Evolutionary conservation across 2,888 invertebrate species (phyloP).

Genomic region (Nomada goodeniana): DNA sequence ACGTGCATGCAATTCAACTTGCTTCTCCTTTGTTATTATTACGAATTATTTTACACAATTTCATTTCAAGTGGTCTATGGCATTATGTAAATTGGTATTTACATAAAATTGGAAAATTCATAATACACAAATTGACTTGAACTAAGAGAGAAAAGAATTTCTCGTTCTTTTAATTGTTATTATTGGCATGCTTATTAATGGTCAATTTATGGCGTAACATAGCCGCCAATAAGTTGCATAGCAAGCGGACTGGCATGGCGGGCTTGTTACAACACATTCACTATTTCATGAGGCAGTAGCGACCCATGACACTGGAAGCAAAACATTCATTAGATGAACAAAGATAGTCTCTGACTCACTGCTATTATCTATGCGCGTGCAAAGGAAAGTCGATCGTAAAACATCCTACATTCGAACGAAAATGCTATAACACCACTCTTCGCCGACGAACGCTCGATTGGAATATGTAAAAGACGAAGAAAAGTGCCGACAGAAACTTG

Average conservation of each 20-base stretch:
- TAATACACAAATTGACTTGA: no score
- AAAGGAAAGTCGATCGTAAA: background rate
- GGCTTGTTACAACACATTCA: background rate
- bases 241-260: no score
- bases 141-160: no score
- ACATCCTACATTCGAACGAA: no score
- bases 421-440: no score
- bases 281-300: background rate
- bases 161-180: no score
- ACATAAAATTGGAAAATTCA: no score
- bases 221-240: no score
- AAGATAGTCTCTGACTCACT: background rate
- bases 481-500: background rate
- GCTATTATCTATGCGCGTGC: background rate
- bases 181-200: background rate
- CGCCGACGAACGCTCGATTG: no score
- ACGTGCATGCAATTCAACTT: no score
- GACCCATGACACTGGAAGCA: background rate
- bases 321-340: background rate
- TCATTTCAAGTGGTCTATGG: background rate
- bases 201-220: background rate
- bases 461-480: no score
- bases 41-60: background rate
- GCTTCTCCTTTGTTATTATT: background rate
- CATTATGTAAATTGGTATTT: background rate